Evolutionary conservation across 2,888 invertebrate genomes (phyloP), one percentile per base, ranked within the genome.

Genomic region (Ichneumoninae sp.): DNA sequence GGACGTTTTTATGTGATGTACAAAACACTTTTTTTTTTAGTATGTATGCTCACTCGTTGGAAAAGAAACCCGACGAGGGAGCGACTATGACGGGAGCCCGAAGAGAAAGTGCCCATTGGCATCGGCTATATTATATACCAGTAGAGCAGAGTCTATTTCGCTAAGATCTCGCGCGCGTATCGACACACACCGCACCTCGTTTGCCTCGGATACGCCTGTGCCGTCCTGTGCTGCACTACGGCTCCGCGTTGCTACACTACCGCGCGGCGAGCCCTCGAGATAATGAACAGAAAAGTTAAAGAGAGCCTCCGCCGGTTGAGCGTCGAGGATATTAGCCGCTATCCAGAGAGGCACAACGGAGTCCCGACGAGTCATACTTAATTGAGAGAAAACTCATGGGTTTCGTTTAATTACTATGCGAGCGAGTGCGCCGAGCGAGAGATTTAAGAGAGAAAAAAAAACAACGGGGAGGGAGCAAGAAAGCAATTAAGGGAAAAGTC

Each of bases 361-460:
- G 71, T 19, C 68, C 65, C n/a, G 78, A 78, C 78, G 74, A 78
- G 78, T 83, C 78, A 33, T 50, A 81, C 80, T 80, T 83, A 83
- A 83, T 83, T 83, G 83, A 81, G 83, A 83, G 83, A 83, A 83
- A 83, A 83, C 70, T 57, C 83, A 50, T 44, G 78, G 78, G 81
- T 63, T 83, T 77, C 76, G 71, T 73, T 81, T 83, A 83, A 83
- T 83, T 83, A 76, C 76, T 47, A 57, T 57, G 44, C 40, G 60
- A 36, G 60, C 22, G 65, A 30, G 71, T 40, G 75, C 63, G 63
- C 19, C 54, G 65, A 36, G 30, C 36, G 30, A 50, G 6, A 44
- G 50, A 26, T 26, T 69, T 44, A 63, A 19, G 44, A 57, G 47
- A 75, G 22, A 26, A 36, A 50, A 22, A 68, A 52, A 26, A 57